Conservation (phyloP, 2,113 vertebrate species). For the Cyrtonyx montezumae region DNA sequence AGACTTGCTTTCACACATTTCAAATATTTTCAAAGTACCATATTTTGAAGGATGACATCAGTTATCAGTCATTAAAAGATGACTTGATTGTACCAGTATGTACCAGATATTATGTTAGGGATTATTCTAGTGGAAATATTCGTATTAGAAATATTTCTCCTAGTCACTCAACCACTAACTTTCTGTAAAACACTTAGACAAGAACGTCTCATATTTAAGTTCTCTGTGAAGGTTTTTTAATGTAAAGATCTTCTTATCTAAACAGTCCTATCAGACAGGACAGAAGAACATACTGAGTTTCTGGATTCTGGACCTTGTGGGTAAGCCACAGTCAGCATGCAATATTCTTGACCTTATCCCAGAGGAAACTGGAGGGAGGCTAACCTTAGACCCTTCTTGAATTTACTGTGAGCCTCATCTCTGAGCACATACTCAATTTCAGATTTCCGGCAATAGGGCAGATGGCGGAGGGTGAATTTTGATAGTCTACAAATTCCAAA, state of each 20-base stretch:
- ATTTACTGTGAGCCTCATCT: neutral
- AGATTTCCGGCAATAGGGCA: neutral
- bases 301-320: neutral
- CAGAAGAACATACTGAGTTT: neutral
- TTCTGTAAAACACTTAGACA: neutral
- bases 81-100: neutral
- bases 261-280: neutral
- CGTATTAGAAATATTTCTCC: neutral
- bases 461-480: neutral
- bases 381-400: neutral
- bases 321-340: neutral
- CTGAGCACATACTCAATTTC: neutral
- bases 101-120: neutral
- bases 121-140: neutral
- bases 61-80: neutral
- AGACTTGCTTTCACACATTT: neutral
- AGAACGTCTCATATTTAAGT: neutral
- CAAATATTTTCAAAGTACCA: neutral
- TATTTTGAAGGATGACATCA: neutral
- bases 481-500: neutral
- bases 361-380: neutral
- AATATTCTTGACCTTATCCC: neutral
- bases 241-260: neutral
- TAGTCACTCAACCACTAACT: neutral
- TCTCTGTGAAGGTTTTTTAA: neutral